Evolutionary conservation across 1,140 invertebrate species (phyloP), one percentile per base, ranked within the genome.

Genomic region (Leptonema lineaticorne): DNA sequence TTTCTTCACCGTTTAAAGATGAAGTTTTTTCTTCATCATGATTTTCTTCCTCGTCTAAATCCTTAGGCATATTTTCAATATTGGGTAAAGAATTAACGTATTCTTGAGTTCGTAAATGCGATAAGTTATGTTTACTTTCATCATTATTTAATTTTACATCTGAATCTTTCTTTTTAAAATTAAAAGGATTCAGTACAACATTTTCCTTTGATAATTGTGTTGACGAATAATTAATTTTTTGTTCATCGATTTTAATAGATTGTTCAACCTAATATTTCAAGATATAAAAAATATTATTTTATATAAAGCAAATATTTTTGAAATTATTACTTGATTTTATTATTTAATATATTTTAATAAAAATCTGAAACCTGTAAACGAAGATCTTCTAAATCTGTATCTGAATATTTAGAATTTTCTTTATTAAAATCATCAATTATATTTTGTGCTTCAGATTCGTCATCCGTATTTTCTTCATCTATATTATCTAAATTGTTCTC

Each of bases 351-450:
- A 62, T 62, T 22, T 58, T 45, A 58, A 63, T 64, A 56, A 46
- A 50, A 6, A 24, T 33, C 20, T 57, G 22, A 57, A 69, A 84
- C 78, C 76, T 85, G 77, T 71, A 78, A 74, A 27, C 84, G 83
- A 5, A 85, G 79, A 62, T 83, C 79, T n/a, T 80, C 80, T 14
- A 85, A 74, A 67, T 85, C 78, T 62, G 81, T 77, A 59, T 83
- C 79, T 2, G 77, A 74, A 45, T 75, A 77, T 18, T 79, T 50
- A 2, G 24, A 28, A 62, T 26, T 18, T 2, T 45, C n/a, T 45
- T 62, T 20, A 62, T 14, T 2, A 29, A 48, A 75, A 46, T 71
- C 72, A 72, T 70, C 74, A 22, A 76, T 75, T n/a, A 78, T 26
- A 59, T 62, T 11, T 72, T 53, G 53, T 37, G 65, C 58, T 63